These are phyloP conservation scores for Torymus auratus DNA, from an alignment of 2,888 invertebrate genomes.

Conservation along the genomic window DNA sequence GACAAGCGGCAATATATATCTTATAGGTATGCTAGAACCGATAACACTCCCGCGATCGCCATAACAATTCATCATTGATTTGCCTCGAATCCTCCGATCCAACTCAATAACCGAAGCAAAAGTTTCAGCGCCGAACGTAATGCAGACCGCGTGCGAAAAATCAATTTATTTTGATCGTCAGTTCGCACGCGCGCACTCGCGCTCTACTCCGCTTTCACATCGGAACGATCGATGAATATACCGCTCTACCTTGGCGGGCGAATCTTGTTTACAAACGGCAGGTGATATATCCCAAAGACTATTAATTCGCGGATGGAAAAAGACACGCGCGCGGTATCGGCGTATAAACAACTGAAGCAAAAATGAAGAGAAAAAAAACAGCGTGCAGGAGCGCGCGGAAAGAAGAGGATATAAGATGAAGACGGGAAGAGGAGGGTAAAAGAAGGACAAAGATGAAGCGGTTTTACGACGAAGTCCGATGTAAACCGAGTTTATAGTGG, in stretches of 20 bases:
- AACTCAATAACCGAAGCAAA: too few relatives aligned
- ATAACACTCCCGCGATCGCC: not conserved
- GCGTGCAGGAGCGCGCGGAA: not conserved
- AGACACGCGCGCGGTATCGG: too few relatives aligned
- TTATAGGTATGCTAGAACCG: too few relatives aligned
- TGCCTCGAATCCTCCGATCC: not conserved
- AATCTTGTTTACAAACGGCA: conserved; percentile 29
- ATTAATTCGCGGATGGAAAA: not conserved
- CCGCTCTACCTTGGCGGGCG: not conserved
- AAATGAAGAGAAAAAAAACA: not conserved
- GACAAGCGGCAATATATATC: conserved; percentile 15
- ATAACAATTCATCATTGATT: conserved; percentile 48
- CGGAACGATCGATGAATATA: conserved; percentile 17
- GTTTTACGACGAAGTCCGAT: conserved; percentile 50
- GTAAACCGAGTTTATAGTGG: conserved; percentile 54
- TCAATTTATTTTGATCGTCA: conserved; percentile 41
- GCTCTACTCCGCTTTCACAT: too few relatives aligned
- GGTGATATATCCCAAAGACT: too few relatives aligned
- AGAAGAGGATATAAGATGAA: not conserved
- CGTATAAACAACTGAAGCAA: not conserved
- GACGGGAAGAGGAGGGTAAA: not conserved
- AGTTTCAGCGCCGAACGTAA: not conserved
- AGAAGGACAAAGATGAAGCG: not conserved
- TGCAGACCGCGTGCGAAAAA: not conserved
- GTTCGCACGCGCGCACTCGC: not conserved